phyloP scores from a whole-genome alignment of 2,888 invertebrate species.

The Uloborus plumipes region DNA sequence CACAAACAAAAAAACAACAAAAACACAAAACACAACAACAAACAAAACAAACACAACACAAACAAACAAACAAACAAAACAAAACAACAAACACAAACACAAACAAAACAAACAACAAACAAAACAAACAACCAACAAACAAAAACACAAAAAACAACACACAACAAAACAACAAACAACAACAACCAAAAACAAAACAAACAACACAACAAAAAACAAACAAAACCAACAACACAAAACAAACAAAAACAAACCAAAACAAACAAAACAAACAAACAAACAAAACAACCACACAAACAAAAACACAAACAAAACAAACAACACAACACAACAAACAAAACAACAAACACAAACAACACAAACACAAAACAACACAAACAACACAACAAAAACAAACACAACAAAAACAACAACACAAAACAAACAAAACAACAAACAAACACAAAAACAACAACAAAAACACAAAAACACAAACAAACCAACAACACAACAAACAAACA shows the following conservation, averaged over 20 bases:
- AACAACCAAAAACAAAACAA: background rate
- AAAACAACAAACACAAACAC: background rate
- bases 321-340: background rate
- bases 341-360: background rate
- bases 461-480: background rate
- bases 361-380: background rate
- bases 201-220: background rate
- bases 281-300: background rate
- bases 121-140: background rate
- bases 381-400: background rate
- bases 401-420: background rate
- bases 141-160: background rate
- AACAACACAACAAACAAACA: background rate
- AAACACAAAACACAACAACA: background rate
- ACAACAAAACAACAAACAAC: background rate
- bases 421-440: background rate
- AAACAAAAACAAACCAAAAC: background rate
- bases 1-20: background rate
- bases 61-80: background rate
- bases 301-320: background rate
- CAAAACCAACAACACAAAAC: background rate
- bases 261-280: background rate
- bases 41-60: background rate
- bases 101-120: background rate
- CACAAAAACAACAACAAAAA: background rate